These are phyloP conservation scores for Cyprinodon brontotheroides DNA, from an alignment of 2,113 vertebrate genomes.

Conservation along the genomic window DNA sequence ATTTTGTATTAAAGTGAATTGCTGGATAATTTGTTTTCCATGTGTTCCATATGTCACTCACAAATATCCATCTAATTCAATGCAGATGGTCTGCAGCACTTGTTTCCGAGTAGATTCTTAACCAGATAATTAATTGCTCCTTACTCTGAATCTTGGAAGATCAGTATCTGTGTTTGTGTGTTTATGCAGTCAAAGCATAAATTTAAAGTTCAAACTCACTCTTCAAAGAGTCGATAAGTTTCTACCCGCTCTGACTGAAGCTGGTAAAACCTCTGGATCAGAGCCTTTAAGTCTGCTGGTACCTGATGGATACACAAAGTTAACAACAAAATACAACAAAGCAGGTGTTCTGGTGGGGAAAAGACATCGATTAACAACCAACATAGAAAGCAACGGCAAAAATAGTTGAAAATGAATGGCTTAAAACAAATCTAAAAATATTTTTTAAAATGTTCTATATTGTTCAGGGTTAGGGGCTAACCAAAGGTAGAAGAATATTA, in stretches of 20 bases:
- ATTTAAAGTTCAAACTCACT: slow-evolving; percentile 77
- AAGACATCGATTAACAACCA: background rate
- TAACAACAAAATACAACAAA: background rate
- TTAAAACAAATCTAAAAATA: too few relatives aligned
- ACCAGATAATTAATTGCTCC: too few relatives aligned
- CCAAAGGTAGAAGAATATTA: background rate
- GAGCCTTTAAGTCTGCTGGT: slow-evolving; percentile 72
- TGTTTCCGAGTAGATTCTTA: too few relatives aligned
- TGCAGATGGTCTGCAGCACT: too few relatives aligned
- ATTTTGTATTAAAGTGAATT: too few relatives aligned
- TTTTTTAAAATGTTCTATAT: background rate
- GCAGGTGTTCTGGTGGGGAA: background rate
- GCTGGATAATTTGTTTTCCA: too few relatives aligned
- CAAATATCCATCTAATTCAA: too few relatives aligned
- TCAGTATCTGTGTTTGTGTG: background rate
- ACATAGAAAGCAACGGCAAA: too few relatives aligned
- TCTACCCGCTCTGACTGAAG: slow-evolving; percentile 89
- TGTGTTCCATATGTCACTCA: too few relatives aligned
- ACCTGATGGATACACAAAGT: slow-evolving; percentile 64
- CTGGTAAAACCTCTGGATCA: slow-evolving; percentile 84
- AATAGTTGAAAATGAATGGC: too few relatives aligned
- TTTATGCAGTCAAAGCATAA: background rate
- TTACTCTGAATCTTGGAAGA: too few relatives aligned
- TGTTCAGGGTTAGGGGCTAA: background rate
- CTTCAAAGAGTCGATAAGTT: slow-evolving; percentile 86